Conservation (phyloP, 2,797 vertebrate genomes). For the Urocyon cinereoargenteus region DNA sequence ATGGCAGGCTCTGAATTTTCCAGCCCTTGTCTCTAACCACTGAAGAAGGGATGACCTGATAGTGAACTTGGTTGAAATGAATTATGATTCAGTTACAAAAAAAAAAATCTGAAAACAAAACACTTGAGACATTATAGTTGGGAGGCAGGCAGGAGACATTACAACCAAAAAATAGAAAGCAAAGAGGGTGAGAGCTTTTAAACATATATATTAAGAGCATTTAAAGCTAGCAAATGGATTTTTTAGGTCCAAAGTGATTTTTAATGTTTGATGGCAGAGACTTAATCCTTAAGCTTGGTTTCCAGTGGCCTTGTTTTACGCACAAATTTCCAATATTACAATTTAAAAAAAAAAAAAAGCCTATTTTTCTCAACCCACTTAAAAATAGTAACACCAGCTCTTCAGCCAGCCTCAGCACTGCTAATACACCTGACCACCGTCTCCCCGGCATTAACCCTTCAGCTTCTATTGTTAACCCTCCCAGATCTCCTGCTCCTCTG, state of each 20-base stretch:
- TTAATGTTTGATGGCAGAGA: slow-evolving; percentile 39
- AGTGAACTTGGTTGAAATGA: slow-evolving; percentile 6
- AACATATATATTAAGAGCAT: slow-evolving; percentile 43
- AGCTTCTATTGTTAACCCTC: not conserved
- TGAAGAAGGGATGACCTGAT: not conserved
- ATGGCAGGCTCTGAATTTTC: not conserved
- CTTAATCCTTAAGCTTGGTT: slow-evolving; percentile 50
- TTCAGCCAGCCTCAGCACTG: not conserved
- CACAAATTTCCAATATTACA: slow-evolving; percentile 45
- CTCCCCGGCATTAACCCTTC: not conserved
- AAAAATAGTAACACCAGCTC: slow-evolving; percentile 36
- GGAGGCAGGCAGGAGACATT: not conserved
- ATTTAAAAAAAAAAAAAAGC: not conserved
- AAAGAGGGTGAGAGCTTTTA: not conserved
- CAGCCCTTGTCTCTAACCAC: not conserved
- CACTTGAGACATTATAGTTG: not conserved
- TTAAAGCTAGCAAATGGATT: slow-evolving; percentile 56
- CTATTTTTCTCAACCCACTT: slow-evolving; percentile 43
- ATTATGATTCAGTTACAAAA: not conserved
- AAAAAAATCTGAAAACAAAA: not conserved
- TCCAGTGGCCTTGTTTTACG: slow-evolving; percentile 63
- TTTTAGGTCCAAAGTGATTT: slow-evolving; percentile 63
- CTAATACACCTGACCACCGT: not conserved
- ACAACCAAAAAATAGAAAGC: not conserved
- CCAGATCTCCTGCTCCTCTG: too few species aligned